These are phyloP conservation scores for Pogonocichla stellata DNA, from an alignment of 2,113 vertebrate genomes.

Conservation along the genomic window DNA sequence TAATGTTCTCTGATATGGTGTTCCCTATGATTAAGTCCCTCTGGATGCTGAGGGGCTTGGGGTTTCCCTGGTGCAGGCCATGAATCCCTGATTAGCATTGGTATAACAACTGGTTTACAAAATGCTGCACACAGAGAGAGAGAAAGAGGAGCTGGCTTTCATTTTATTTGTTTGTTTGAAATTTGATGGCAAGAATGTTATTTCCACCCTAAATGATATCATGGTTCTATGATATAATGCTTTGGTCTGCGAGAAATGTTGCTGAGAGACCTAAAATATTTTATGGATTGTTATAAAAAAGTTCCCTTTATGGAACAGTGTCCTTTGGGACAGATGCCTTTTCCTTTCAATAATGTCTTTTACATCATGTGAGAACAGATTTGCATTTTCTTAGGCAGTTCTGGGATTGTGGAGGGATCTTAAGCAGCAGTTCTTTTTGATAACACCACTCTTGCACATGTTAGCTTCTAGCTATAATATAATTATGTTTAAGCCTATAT, in stretches of 20 bases:
- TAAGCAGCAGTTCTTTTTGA: slow-evolving; percentile 4
- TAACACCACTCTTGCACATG: neutral
- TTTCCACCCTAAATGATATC: neutral
- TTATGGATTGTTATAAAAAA: neutral
- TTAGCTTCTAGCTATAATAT: slow-evolving; percentile 26
- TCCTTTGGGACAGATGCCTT: slow-evolving; percentile 10
- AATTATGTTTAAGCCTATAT: slow-evolving; percentile 13
- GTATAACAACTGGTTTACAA: neutral
- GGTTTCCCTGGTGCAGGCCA: fast-evolving
- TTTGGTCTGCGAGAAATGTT: neutral
- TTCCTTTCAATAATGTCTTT: slow-evolving; percentile 24
- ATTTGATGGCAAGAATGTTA: neutral
- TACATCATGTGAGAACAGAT: slow-evolving; percentile 18
- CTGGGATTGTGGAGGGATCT: neutral
- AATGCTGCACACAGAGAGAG: neutral
- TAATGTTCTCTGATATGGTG: neutral
- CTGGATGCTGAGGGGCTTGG: neutral
- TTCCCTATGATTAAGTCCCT: neutral
- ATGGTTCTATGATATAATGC: neutral
- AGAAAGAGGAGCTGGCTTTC: neutral
- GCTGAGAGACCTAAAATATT: slow-evolving; percentile 15
- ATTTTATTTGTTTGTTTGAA: neutral
- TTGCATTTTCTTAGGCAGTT: slow-evolving; percentile 33
- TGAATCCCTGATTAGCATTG: neutral
- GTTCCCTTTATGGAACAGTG: neutral